Conservation (phyloP, 2,113 vertebrate species). For the Chionomys nivalis region DNA sequence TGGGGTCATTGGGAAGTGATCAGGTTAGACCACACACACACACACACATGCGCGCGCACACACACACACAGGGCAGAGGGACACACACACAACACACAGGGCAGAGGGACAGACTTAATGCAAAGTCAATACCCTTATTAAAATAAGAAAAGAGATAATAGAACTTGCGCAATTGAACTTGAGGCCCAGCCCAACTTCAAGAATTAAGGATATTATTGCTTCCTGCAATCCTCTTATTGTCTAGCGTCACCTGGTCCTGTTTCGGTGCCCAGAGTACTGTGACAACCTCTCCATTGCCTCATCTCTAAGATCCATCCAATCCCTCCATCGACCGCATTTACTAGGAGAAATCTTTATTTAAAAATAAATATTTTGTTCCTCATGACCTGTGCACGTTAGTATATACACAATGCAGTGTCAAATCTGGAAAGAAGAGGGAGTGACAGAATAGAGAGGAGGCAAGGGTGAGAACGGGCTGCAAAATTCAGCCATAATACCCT, state of each 20-base stretch:
- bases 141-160: not conserved
- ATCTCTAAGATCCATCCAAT: not conserved
- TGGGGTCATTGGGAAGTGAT: not conserved
- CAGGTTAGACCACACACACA: not conserved
- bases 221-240: not conserved
- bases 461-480: not conserved
- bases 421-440: not conserved
- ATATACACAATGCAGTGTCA: not conserved
- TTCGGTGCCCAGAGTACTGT: not conserved
- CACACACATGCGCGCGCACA: not conserved
- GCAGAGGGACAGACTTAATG: no score
- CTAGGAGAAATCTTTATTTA: not conserved
- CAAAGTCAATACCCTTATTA: not conserved
- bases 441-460: not conserved
- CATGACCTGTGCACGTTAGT: not conserved
- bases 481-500: not conserved
- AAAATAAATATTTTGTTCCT: not conserved
- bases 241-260: not conserved
- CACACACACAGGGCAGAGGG: not conserved
- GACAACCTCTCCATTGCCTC: not conserved
- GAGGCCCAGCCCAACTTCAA: not conserved
- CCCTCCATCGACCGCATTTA: not conserved
- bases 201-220: not conserved
- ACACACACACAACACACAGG: not conserved
- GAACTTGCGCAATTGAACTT: not conserved